Evolutionary conservation across 2,113 vertebrate genomes (phyloP), one percentile per base, ranked within the genome.

Genomic region (Oophaga pumilio): DNA sequence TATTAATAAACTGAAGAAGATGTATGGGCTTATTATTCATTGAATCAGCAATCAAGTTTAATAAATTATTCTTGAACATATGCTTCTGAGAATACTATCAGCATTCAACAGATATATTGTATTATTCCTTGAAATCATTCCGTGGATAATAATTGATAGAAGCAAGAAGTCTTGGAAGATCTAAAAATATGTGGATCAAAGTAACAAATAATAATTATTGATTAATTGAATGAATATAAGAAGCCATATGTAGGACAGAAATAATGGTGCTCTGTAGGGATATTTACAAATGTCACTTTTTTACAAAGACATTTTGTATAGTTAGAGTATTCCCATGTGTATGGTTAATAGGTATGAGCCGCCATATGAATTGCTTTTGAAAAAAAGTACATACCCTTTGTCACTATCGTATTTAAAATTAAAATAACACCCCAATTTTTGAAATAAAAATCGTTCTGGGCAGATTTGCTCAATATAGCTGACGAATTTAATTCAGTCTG

Each of bases 1-100:
- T 82, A 82, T 82, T 83, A 83, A 83, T 83, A 83, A 83, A 83
- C 81, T 53, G 43, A 52, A 68, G 49, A 68, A 83, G 62, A 83
- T 62, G 68, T 83, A 83, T 68, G 49, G 62, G 62, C 50, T 69
- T 83, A 83, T 52, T 64, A 26, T 50, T 83, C 49, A 83, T 64
- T 83, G 81, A 24, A 83, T 52, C 81, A 83, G 62, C 62, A 53
- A 83, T 24, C 20, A 83, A 66, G 49, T 26, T n/a, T 52, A 69
- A 68, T 83, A 83, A 52, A 83, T 83, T 68, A 69, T 68, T 69
- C 22, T 83, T 50, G 43, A 26, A 66, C 62, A 83, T 53, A 69
- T 83, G 80, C 60, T 68, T 56, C 59, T 59, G 53, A 79, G 76
- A 57, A 79, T 79, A 28, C 14, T 57, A 79, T 28, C 24, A 59